Conservation (phyloP, 2,888 invertebrate genomes). For the Tiliacea aurago region DNA sequence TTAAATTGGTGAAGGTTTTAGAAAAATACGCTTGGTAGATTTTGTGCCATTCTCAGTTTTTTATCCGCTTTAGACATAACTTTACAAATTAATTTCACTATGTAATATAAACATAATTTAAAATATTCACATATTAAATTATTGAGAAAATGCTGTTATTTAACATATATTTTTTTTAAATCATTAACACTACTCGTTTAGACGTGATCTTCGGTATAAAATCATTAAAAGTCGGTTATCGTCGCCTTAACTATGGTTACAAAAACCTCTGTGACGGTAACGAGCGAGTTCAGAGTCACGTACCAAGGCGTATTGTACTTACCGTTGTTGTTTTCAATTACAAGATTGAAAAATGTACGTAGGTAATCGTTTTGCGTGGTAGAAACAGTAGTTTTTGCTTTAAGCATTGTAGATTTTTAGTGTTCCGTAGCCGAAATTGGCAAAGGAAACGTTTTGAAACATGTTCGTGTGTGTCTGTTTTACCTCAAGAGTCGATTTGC, state of each 20-base stretch:
- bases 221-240: too few species aligned
- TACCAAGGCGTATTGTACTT: slow-evolving; percentile 37
- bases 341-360: slow-evolving; percentile 35
- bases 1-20: too few species aligned
- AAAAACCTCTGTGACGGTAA: slow-evolving; percentile 43
- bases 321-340: slow-evolving; percentile 50
- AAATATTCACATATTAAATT: too few species aligned
- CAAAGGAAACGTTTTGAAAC: slow-evolving; percentile 1
- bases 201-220: too few species aligned
- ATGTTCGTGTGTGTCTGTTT: slow-evolving; percentile 14
- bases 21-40: too few species aligned
- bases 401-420: slow-evolving; percentile 15
- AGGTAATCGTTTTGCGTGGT: slow-evolving; percentile 9
- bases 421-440: slow-evolving; percentile 16
- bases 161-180: too few species aligned
- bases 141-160: too few species aligned
- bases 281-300: slow-evolving; percentile 45
- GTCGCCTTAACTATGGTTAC: slow-evolving; percentile 39
- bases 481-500: neutral
- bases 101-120: too few species aligned
- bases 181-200: too few species aligned
- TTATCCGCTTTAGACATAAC: too few species aligned
- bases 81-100: too few species aligned
- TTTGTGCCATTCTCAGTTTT: too few species aligned
- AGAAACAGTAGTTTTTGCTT: slow-evolving; percentile 6